Base-by-base conservation (phyloP, 23 tunicate species). In the Ascidia mentula region DNA sequence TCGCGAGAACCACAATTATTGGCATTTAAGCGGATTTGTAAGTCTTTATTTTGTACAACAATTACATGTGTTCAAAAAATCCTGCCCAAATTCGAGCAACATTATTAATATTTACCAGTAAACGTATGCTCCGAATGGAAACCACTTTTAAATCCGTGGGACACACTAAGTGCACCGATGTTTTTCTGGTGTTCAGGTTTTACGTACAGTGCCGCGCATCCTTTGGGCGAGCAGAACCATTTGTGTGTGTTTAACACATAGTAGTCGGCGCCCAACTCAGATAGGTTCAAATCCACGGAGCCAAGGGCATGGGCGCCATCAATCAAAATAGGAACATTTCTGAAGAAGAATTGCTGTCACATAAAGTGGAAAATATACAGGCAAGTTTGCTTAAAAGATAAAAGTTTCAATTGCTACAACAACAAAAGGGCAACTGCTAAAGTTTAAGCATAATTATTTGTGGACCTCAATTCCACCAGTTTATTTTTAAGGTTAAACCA, bases 221-320 rank as follows among this genome's bases (percentile, higher is more conserved):
- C 97, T 65, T 92, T 92, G 13, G 97, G 82, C 3, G 89, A 80
- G 79, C 97, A 92, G 46, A 92, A 87, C 97, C 97, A 92, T 69
- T 92, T 92, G 60, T 92, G 97, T 46, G 80, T 72, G 73, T 92
- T 92, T 0, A 87, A 35, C 2, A 82, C 84, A 79, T 92, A 92
- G 75, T 85, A 92, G 53, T 92, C 97, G 35, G 85, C 87, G 0
- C 79, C 86, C n/a, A 92, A 34, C 0, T 78, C 84, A 12, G 65
- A 32, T 0, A 92, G 72, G 75, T 92, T 72, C 7, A 92, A 75
- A 31, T 72, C 33, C 6, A 92, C 18, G 17, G 84, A 72, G 6
- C 97, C 97, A 15, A 92, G 77, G 35, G 88, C 92, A 83, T 92
- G 97, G 13, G 97, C 97, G 31, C 97, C 97, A 81, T 92, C 97